These are phyloP conservation scores for Aromia moschata DNA, from an alignment of 2,888 invertebrate genomes.

Conservation along the genomic window DNA sequence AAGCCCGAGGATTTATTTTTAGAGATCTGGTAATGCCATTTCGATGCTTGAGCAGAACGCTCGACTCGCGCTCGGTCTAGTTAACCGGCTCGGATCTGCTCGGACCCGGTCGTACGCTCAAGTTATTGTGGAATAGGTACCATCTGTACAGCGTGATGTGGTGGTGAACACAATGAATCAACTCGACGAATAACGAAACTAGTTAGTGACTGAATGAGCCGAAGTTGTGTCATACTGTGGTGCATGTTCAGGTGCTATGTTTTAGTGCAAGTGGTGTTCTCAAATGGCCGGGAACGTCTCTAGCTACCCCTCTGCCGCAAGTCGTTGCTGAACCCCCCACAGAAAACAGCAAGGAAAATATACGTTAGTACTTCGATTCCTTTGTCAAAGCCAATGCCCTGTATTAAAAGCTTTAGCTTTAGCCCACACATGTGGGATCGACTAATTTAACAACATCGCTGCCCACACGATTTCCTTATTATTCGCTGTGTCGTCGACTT, in stretches of 20 bases:
- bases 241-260: constrained; percentile 42
- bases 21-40: constrained; percentile 31
- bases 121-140: constrained; percentile 27
- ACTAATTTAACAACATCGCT: constrained; percentile 19
- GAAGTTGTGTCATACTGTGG: constrained; percentile 32
- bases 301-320: constrained; percentile 35
- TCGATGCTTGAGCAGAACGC: constrained; percentile 23
- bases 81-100: constrained; percentile 17
- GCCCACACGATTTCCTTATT: constrained; percentile 20
- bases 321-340: constrained; percentile 29
- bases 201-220: constrained; percentile 35
- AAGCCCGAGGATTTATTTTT: constrained; percentile 24
- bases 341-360: constrained; percentile 24
- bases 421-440: constrained; percentile 23
- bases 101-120: constrained; percentile 15
- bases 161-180: constrained; percentile 33
- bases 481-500: constrained; percentile 1
- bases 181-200: constrained; percentile 34
- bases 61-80: constrained; percentile 25
- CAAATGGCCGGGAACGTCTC: constrained; percentile 36
- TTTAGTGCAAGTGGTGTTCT: constrained; percentile 44
- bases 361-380: constrained; percentile 33
- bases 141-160: constrained; percentile 35
- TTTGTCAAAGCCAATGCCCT: constrained; percentile 16
- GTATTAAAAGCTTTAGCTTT: constrained; percentile 8